Conservation (phyloP, 2,888 invertebrate species). For the Drosophila affinis region DNA sequence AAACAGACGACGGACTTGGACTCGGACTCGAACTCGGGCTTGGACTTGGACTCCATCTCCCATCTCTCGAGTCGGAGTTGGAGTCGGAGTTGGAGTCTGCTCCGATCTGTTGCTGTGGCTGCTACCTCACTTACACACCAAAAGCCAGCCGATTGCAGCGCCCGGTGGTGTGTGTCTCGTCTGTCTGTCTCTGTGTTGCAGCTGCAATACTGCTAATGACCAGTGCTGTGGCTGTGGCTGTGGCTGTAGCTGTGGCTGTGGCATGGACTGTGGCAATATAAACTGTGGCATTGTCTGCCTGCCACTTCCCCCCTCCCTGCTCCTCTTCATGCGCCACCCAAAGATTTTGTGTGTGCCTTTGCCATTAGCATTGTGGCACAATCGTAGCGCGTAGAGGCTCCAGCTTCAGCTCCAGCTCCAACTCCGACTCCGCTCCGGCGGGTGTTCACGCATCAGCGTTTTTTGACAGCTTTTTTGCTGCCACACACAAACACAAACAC, state of each 20-base stretch:
- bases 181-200: constrained; percentile 53
- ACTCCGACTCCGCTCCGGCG: constrained; percentile 39
- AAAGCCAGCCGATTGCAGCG: constrained; percentile 45
- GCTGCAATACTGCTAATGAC: constrained; percentile 77
- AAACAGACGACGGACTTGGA: constrained; percentile 76
- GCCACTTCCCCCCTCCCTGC: constrained; percentile 5
- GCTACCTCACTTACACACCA: constrained; percentile 52
- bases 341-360: constrained; percentile 61
- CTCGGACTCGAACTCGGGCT: constrained; percentile 46
- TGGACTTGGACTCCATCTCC: constrained; percentile 43
- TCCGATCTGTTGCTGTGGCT: constrained; percentile 40
- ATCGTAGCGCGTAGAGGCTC: constrained; percentile 66
- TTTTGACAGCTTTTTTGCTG: constrained; percentile 69
- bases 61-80: constrained; percentile 22
- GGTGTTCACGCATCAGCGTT: constrained; percentile 70
- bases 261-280: constrained; percentile 64
- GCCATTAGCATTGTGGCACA: constrained; percentile 73
- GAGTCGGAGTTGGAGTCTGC: constrained; percentile 46
- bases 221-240: constrained; percentile 21
- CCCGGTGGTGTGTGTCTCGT: constrained; percentile 38
- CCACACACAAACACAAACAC: neutral
- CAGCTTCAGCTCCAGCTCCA: neutral
- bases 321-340: constrained; percentile 54
- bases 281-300: constrained; percentile 75
- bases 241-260: constrained; percentile 4